Conservation (phyloP, 2,888 invertebrate genomes). For the Cephus nigrinus region DNA sequence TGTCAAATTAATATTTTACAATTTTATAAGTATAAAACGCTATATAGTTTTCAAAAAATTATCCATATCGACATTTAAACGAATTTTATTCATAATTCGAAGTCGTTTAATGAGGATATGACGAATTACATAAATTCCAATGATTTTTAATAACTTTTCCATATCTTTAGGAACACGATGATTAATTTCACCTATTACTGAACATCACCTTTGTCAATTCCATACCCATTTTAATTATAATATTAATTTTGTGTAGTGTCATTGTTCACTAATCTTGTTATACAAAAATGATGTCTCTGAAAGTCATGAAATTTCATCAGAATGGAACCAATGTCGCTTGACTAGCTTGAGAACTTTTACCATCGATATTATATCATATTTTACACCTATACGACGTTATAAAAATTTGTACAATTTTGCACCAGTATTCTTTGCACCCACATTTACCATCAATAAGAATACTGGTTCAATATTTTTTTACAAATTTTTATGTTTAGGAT, state of each 20-base stretch:
- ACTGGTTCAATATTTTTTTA: conserved; percentile 2
- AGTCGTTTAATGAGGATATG: not conserved
- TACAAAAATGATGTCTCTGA: not conserved
- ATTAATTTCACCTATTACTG: conserved; percentile 12
- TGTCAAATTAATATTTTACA: conserved; percentile 26
- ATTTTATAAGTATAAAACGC: too few species aligned
- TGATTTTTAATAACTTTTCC: conserved; percentile 2
- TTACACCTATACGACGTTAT: not conserved
- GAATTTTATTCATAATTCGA: not conserved
- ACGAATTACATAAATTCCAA: not conserved
- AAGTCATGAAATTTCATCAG: not conserved
- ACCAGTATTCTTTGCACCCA: conserved; percentile 25
- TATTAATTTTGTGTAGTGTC: not conserved
- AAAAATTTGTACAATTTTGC: conserved; percentile 9
- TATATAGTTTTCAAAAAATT: too few species aligned
- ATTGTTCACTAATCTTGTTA: not conserved
- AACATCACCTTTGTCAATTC: conserved; percentile 7
- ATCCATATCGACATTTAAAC: conserved; percentile 24
- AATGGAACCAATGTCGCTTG: not conserved
- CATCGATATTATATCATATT: not conserved
- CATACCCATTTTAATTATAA: not conserved
- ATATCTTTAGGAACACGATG: conserved; percentile 25
- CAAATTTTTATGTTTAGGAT: too few species aligned
- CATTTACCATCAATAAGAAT: conserved; percentile 25
- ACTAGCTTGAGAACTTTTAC: not conserved